Evolutionary conservation across 2,797 vertebrate genomes (phyloP).

Genomic region (Sphenodon punctatus): DNA sequence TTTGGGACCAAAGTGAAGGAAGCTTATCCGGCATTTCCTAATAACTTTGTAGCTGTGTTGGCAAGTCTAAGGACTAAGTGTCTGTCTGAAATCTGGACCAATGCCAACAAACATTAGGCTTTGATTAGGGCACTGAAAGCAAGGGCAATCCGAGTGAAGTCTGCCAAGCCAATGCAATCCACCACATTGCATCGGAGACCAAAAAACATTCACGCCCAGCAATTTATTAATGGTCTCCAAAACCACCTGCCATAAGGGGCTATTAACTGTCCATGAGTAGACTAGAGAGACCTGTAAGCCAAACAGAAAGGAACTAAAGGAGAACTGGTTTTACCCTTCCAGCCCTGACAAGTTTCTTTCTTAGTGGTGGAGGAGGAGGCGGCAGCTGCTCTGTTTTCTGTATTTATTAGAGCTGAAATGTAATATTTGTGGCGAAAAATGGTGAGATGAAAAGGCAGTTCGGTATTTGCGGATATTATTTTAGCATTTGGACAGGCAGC

Average conservation of each 20-base stretch:
- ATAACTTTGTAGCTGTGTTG: background rate
- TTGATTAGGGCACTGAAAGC: accelerated
- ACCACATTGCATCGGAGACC: background rate
- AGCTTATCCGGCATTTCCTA: background rate
- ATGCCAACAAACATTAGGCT: background rate
- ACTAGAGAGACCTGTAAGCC: background rate
- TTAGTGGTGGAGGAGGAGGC: background rate
- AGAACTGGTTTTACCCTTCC: background rate
- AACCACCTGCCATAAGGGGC: background rate
- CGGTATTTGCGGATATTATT: no score
- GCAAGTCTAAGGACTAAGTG: background rate
- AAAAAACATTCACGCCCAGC: background rate
- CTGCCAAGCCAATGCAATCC: background rate
- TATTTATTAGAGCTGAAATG: background rate
- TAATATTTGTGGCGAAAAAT: background rate
- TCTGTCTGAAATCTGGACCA: slow-evolving; percentile 24
- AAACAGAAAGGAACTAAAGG: background rate
- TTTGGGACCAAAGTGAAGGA: background rate
- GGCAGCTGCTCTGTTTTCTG: background rate
- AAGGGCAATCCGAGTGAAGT: background rate
- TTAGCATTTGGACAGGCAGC: no score
- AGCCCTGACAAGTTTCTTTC: background rate
- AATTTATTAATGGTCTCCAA: background rate
- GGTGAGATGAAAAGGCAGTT: no score
- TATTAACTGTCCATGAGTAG: background rate